These are phyloP conservation scores for Plotosus lineatus DNA, from an alignment of 2,113 vertebrate genomes.

Conservation along the genomic window DNA sequence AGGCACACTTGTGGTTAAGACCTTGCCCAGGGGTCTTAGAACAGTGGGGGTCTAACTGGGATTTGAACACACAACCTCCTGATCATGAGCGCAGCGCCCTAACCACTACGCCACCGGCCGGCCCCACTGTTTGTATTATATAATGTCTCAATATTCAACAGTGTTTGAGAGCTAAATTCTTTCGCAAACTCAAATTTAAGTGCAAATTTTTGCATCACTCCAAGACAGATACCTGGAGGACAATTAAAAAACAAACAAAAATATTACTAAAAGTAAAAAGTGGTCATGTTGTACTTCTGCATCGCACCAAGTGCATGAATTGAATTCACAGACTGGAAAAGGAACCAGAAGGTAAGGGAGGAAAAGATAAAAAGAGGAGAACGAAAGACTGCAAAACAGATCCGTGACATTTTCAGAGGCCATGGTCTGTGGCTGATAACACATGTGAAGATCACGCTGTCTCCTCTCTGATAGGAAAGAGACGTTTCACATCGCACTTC, in stretches of 20 bases:
- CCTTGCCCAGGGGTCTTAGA: too few relatives aligned
- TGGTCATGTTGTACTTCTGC: neutral
- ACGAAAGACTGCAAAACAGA: slow-evolving; percentile 12
- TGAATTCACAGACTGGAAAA: neutral
- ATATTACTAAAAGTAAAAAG: neutral
- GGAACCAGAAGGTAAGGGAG: neutral
- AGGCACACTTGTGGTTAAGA: too few relatives aligned
- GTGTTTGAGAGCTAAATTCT: neutral
- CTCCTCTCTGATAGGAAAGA: slow-evolving; percentile 20
- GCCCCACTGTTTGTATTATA: too few relatives aligned
- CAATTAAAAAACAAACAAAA: neutral
- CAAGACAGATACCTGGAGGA: neutral
- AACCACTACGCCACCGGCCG: too few relatives aligned
- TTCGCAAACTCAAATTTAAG: neutral
- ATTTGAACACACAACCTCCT: too few relatives aligned
- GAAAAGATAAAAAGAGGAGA: slow-evolving; percentile 1
- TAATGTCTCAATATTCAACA: neutral
- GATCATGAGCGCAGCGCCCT: too few relatives aligned
- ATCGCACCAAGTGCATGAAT: neutral
- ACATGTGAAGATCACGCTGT: neutral
- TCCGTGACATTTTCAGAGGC: slow-evolving; percentile 35
- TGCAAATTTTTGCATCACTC: neutral
- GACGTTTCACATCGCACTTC: slow-evolving; percentile 22
- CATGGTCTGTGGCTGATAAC: slow-evolving; percentile 29
- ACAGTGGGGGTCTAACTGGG: too few relatives aligned